Percentiles rank a stretch among this genome's conserved stretches.
Evolutionary conservation across 2,888 invertebrate genomes (phyloP).

Genomic region (Drosophila nr. perissopoda): DNA sequence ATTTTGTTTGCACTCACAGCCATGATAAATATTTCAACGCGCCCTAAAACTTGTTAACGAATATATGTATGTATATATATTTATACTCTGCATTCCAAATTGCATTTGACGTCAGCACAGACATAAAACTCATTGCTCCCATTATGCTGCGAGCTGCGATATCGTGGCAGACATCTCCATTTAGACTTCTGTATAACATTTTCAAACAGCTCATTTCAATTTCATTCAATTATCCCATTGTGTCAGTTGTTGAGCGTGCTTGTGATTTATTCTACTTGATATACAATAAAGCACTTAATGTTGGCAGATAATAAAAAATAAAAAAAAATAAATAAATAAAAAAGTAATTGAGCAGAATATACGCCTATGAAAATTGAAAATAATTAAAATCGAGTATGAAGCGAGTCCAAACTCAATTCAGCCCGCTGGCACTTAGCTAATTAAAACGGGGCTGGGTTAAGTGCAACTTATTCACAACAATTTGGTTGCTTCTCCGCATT

Average conservation of each 20-base stretch:
- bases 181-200: constrained; percentile 23
- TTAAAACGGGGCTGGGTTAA: constrained; percentile 52
- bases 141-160: constrained; percentile 9
- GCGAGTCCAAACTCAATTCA: constrained; percentile 37
- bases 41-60: constrained; percentile 39
- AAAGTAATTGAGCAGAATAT: constrained; percentile 1
- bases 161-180: constrained; percentile 25
- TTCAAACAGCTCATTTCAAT: constrained; percentile 68
- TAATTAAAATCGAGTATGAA: constrained; percentile 51
- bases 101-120: constrained; percentile 31
- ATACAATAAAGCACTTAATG: constrained; percentile 62
- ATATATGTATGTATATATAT: constrained; percentile 9
- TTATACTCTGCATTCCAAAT: constrained; percentile 21
- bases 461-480: constrained; percentile 38
- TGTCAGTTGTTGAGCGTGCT: constrained; percentile 58
- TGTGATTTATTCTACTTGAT: constrained; percentile 76
- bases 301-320: constrained; percentile 16
- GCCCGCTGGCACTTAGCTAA: constrained; percentile 61
- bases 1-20: constrained; percentile 58
- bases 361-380: constrained; percentile 42
- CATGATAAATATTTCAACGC: constrained; percentile 53
- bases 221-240: constrained; percentile 71
- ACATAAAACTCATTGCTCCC: constrained; percentile 7
- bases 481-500: constrained; percentile 23
- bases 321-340: not conserved